phyloP scores from a whole-genome alignment of 2,888 invertebrate species.

The Sphinx pinastri region DNA sequence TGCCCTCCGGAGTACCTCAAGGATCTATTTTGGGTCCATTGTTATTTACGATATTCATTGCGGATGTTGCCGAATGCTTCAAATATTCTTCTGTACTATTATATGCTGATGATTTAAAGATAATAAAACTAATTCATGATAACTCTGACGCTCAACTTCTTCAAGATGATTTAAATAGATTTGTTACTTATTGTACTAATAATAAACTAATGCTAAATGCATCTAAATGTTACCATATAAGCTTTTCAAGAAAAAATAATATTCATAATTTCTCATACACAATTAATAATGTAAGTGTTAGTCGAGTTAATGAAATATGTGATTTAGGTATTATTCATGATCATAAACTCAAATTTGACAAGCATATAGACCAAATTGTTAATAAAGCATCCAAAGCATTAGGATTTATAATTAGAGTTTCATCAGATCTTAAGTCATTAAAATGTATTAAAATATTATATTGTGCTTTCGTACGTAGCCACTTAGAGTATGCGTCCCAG shows the following conservation, averaged over 20 bases:
- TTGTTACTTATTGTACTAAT: neutral
- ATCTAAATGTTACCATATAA: neutral
- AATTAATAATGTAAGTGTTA: neutral
- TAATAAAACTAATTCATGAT: neutral
- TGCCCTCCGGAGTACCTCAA: conserved; percentile 30
- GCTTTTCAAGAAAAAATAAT: neutral
- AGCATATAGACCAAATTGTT: no score
- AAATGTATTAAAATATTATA: no score
- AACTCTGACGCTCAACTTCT: neutral
- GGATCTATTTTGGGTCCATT: conserved; percentile 23
- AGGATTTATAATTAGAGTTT: no score
- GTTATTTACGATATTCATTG: conserved; percentile 26
- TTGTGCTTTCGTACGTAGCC: no score
- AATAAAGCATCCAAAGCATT: no score
- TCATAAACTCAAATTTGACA: no score
- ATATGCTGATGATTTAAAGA: conserved; percentile 27
- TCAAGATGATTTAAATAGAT: neutral
- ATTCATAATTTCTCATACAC: neutral
- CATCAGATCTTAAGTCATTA: no score
- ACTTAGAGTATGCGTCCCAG: no score
- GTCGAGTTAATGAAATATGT: no score
- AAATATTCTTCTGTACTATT: conserved; percentile 25
- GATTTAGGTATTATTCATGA: no score
- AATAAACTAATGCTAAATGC: neutral
- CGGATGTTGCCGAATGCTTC: conserved; percentile 23